Base-by-base conservation (phyloP, 2,113 vertebrate genomes). In the Motacilla alba region DNA sequence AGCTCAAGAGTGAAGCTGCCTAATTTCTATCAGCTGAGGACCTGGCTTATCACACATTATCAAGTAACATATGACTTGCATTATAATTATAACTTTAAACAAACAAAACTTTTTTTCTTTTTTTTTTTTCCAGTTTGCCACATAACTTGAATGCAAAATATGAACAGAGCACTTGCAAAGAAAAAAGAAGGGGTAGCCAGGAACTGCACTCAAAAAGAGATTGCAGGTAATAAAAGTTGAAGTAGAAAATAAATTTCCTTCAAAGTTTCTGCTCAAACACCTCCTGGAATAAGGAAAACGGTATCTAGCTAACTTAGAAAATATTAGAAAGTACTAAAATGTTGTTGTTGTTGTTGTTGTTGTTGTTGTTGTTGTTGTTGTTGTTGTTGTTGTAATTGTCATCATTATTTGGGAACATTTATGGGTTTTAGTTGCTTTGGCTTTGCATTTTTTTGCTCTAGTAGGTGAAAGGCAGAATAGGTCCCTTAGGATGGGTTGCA, bases 381-480 rank as follows among this genome's bases (percentile, higher is more conserved):
- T 31, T 44, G 5, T 73, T 37, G 14, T 44, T 15, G 27, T 44
- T 2, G 35, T 35, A 4, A 21, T 33, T 13, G 17, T 60, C 6
- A n/a, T 24, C 41, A 16, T 41, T 89, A 72, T 78, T 81, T 52
- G 33, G 46, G 47, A 70, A 21, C 20, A 15, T 1, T 44, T 12
- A 37, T 9, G 17, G 3, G 1, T 74, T 91, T 91, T 93, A 72
- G 22, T 80, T 83, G 62, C 30, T 79, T 88, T 73, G 74, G 41
- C 43, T 95, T 86, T 59, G 46, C 55, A 31, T 66, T 79, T 81
- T 83, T 92, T 82, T 66, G 39, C 39, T 88, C 2, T 66, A 35
- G 67, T 52, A 90, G 66, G 70, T 94, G 85, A 95, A 76, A 89
- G 52, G 70, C 67, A 73, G 53, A 78, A 39, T 10, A 89, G 49